phyloP scores from a whole-genome alignment of 1,140 invertebrate genomes.

The Amyelois transitella region DNA sequence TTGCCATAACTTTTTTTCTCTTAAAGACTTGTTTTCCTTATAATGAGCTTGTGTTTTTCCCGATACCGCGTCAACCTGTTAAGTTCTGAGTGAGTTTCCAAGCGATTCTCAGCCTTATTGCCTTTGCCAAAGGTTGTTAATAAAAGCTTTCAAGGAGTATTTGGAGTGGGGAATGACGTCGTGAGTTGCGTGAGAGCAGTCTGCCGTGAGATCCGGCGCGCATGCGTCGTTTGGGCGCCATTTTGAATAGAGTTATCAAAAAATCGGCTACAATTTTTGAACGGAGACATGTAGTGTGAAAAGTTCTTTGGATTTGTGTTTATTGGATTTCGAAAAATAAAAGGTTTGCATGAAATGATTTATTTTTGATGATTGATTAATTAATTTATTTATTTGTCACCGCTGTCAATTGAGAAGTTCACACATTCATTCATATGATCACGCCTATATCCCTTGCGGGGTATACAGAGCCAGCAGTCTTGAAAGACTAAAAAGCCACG shows the following conservation, averaged over 20 bases:
- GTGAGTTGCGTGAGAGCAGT: conserved; percentile 41
- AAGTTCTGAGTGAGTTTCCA: conserved; percentile 22
- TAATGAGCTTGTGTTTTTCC: conserved; percentile 43
- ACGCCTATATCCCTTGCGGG: too few relatives aligned
- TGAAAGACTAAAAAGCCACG: too few relatives aligned
- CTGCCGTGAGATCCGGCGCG: conserved; percentile 40
- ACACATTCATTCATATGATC: too few relatives aligned
- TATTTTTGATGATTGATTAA: not conserved
- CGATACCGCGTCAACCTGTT: conserved; percentile 36
- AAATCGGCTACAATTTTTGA: conserved; percentile 2
- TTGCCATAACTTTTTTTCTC: not conserved
- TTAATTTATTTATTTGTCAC: not conserved
- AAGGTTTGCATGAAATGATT: not conserved
- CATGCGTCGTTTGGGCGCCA: conserved; percentile 25
- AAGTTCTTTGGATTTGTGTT: not conserved
- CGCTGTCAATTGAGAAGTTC: not conserved
- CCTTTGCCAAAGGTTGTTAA: not conserved
- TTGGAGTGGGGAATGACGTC: conserved; percentile 40
- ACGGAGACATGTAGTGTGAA: not conserved
- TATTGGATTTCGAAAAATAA: not conserved
- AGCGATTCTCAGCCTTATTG: conserved; percentile 21
- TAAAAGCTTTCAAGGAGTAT: conserved; percentile 3
- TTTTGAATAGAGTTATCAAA: conserved; percentile 20
- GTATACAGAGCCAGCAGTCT: too few relatives aligned
- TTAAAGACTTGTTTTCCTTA: not conserved